Percentiles rank a stretch among this genome's conserved stretches.
Conservation (phyloP, 2,888 invertebrate species). For the Euclidia mi region DNA sequence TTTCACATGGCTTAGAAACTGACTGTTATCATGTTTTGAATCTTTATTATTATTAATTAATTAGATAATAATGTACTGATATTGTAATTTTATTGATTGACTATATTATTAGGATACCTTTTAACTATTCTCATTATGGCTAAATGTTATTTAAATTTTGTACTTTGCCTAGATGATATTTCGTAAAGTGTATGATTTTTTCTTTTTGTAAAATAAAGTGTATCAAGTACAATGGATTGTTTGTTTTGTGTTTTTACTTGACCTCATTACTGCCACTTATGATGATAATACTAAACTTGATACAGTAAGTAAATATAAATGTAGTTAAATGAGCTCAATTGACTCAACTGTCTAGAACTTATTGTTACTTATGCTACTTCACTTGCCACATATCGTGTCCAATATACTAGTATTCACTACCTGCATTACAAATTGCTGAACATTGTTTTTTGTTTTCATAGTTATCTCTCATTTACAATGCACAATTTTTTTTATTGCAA, state of each 20-base stretch:
- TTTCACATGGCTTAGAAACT: slow-evolving; percentile 25
- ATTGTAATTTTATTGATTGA: slow-evolving; percentile 28
- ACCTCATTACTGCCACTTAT: slow-evolving; percentile 15
- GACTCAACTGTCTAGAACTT: too few relatives aligned
- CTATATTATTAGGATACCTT: slow-evolving; percentile 35
- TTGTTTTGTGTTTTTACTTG: slow-evolving; percentile 23
- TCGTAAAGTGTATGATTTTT: slow-evolving; percentile 29
- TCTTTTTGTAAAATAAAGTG: slow-evolving; percentile 41
- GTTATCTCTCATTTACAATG: too few relatives aligned
- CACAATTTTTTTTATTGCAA: too few relatives aligned
- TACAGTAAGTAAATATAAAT: too few relatives aligned
- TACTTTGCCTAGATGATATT: slow-evolving; percentile 28
- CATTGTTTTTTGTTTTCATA: too few relatives aligned
- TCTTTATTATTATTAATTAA: slow-evolving; percentile 28
- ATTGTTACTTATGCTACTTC: too few relatives aligned
- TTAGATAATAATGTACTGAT: slow-evolving; percentile 35
- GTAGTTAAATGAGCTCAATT: too few relatives aligned
- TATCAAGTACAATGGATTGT: slow-evolving; percentile 24
- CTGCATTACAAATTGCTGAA: too few relatives aligned
- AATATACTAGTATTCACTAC: too few relatives aligned
- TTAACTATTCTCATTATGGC: slow-evolving; percentile 23
- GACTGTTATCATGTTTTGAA: slow-evolving; percentile 46
- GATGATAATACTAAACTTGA: too few relatives aligned
- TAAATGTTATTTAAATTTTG: slow-evolving; percentile 29
- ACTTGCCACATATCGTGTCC: too few relatives aligned